Base-by-base conservation (phyloP, 2,797 vertebrate genomes). In the Alauda arvensis region DNA sequence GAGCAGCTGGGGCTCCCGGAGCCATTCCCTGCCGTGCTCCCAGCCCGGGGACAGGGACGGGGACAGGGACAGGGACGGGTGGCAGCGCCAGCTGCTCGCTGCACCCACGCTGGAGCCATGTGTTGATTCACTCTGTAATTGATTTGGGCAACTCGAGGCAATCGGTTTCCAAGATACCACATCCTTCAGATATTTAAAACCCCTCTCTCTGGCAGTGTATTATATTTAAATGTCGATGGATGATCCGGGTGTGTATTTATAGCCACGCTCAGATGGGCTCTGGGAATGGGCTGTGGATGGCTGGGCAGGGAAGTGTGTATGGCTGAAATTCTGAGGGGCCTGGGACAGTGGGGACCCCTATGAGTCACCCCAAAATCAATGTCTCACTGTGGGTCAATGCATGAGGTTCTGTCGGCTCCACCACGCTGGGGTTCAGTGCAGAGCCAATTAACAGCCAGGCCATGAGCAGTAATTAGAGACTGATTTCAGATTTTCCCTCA, bases 131-230 rank as follows among this genome's bases (percentile, higher is more conserved):
- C 85, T 95, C 80, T 69, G 91, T 88, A 83, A 94, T 91, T 91
- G 93, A 94, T 94, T 96, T 94, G 94, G 95, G 91, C 92, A 93
- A 90, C 90, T 96, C n/a, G 61, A 95, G 93, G 85, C 93, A 95
- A 91, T 87, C 67, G 80, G 93, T 96, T 96, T 96, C 92, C 95
- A 96, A 96, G 94, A 83, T 94, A 86, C 94, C 92, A 90, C 92
- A 95, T 96, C 94, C 94, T 75, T 93, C 90, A 91, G 92, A 94
- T 94, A 91, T 86, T 91, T 91, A 48, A 87, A 92, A 69, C 57
- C 82, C 42, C 0, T 83, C 87, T 83, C 74, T 60, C 75, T 91
- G 82, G 74, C 87, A 84, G 57, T 34, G 43, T 45, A 79, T 95
- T 87, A 88, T 91, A 85, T 91, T 91, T 83, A 91, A 92, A 91